Conservation (phyloP, 2,797 vertebrate genomes). For the Oreochromis mossambicus region DNA sequence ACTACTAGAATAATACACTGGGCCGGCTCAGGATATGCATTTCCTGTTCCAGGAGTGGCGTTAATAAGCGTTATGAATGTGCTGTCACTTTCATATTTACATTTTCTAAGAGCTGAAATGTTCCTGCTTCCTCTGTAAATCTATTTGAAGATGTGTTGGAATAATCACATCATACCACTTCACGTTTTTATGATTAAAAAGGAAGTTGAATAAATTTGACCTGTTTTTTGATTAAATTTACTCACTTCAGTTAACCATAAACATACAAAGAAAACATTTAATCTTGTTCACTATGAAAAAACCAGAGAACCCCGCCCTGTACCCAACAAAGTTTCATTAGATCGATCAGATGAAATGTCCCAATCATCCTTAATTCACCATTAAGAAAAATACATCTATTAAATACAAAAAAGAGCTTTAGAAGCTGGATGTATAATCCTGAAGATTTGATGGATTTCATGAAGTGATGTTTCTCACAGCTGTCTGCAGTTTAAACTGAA, state of each 20-base stretch:
- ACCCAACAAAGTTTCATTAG: background rate
- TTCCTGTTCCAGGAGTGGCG: background rate
- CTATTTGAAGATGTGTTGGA: background rate
- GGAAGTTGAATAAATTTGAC: background rate
- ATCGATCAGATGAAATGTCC: background rate
- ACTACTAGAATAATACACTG: background rate
- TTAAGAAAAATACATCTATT: background rate
- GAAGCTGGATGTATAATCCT: background rate
- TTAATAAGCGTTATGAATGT: background rate
- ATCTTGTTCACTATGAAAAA: rapidly evolving
- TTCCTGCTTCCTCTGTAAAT: background rate
- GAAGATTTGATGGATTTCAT: background rate
- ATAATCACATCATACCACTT: background rate
- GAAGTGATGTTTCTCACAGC: background rate
- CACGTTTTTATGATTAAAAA: background rate
- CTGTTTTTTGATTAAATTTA: background rate
- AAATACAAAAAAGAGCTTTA: background rate
- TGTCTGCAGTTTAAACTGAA: background rate
- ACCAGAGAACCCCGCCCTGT: background rate
- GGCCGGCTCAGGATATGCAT: background rate
- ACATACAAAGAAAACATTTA: rapidly evolving
- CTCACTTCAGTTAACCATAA: background rate
- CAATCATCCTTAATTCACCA: background rate
- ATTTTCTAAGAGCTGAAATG: background rate
- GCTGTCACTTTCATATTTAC: background rate